Percentiles rank a stretch among this genome's conserved stretches.
These are phyloP conservation scores for Phalera bucephala DNA, from an alignment of 2,888 invertebrate species.

Conservation along the genomic window DNA sequence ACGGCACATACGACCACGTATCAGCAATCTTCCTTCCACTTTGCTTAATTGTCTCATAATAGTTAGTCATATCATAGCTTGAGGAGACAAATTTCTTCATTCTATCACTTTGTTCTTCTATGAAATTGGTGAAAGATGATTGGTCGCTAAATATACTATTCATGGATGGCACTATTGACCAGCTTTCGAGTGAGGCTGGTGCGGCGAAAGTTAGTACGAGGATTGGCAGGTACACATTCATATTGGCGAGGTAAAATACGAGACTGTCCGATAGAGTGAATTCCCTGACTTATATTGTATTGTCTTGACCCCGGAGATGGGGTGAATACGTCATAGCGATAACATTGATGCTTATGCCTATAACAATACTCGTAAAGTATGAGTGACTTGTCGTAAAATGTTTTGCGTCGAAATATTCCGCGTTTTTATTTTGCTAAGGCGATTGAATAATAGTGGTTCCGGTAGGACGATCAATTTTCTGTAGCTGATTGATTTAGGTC, in stretches of 20 bases:
- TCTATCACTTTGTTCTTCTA: constrained; percentile 37
- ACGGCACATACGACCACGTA: constrained; percentile 47
- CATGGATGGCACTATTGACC: constrained; percentile 27
- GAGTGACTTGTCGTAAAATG: too few species aligned
- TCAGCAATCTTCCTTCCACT: constrained; percentile 47
- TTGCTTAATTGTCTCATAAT: constrained; percentile 50
- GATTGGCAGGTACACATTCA: constrained; percentile 29
- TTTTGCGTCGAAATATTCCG: background rate
- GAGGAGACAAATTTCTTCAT: constrained; percentile 44
- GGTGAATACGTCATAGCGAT: constrained; percentile 41
- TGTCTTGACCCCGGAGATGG: constrained; percentile 40
- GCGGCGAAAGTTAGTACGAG: constrained; percentile 15
- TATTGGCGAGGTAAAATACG: constrained; percentile 13
- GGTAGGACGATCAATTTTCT: too few species aligned
- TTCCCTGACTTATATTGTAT: constrained; percentile 31
- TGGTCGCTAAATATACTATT: constrained; percentile 25
- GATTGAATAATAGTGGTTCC: too few species aligned
- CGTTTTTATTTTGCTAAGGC: too few species aligned
- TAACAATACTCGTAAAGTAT: background rate
- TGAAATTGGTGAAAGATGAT: constrained; percentile 24
- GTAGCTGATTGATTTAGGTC: too few species aligned
- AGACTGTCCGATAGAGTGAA: constrained; percentile 30
- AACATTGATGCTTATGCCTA: constrained; percentile 11
- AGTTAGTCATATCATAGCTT: constrained; percentile 49
- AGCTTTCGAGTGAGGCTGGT: constrained; percentile 21